Percentiles rank a stretch among this genome's conserved stretches.
These are phyloP conservation scores for Scolopax rusticola DNA, from an alignment of 2,797 vertebrate species.

Conservation along the genomic window DNA sequence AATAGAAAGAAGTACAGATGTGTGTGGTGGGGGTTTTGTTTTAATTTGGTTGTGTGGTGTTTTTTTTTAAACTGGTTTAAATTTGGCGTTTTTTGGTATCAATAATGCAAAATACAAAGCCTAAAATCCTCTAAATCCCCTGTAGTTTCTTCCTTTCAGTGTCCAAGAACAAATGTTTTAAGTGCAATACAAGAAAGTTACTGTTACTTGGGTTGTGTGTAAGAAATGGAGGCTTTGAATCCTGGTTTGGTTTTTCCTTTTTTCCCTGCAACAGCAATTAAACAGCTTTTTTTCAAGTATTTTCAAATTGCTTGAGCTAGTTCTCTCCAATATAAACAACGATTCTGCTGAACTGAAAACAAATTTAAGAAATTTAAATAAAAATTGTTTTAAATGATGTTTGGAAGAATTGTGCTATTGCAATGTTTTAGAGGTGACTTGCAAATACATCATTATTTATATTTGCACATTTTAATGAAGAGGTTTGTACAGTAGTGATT, in stretches of 20 bases:
- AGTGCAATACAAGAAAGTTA: not conserved
- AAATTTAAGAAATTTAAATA: not conserved
- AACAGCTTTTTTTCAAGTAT: not conserved
- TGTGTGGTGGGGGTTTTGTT: not conserved
- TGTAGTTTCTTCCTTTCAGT: not conserved
- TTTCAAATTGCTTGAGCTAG: not conserved
- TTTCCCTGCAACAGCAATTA: not conserved
- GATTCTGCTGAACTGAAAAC: not conserved
- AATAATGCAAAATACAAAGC: not conserved
- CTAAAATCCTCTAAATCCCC: not conserved
- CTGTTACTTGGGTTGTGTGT: not conserved
- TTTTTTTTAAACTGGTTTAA: not conserved
- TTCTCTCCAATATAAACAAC: not conserved
- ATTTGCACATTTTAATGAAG: not conserved
- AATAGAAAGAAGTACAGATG: not conserved
- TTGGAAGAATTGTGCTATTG: not conserved
- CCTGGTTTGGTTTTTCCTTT: not conserved
- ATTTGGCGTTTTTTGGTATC: not conserved
- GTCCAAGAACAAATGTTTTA: not conserved
- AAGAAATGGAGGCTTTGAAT: not conserved
- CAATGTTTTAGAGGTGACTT: not conserved
- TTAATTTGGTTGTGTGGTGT: not conserved
- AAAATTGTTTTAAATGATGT: not conserved
- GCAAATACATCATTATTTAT: not conserved
- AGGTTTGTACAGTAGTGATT: not conserved